These are phyloP conservation scores for Aphrophora alni DNA, from an alignment of 2,888 invertebrate genomes.

Conservation along the genomic window DNA sequence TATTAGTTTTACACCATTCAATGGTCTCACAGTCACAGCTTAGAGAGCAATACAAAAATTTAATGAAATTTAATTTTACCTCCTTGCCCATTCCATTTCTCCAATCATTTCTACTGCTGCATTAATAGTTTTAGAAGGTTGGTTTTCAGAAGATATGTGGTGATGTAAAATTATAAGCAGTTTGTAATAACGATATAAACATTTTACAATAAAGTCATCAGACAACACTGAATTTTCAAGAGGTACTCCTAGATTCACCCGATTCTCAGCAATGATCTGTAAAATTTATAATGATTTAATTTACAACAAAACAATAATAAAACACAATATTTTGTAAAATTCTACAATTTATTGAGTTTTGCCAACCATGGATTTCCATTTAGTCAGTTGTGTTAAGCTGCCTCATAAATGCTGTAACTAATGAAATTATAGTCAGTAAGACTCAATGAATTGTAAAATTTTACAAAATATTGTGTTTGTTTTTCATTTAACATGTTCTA, in stretches of 20 bases:
- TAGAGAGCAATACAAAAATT: too few relatives aligned
- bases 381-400: too few relatives aligned
- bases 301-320: neutral
- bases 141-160: conserved; percentile 23
- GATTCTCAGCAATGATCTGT: conserved; percentile 43
- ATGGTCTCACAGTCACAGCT: too few relatives aligned
- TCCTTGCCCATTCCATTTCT: conserved; percentile 40
- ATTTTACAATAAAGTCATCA: conserved; percentile 43
- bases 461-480: too few relatives aligned
- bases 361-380: too few relatives aligned
- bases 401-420: too few relatives aligned
- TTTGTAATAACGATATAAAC: conserved; percentile 42
- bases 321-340: too few relatives aligned
- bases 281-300: neutral
- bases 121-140: conserved; percentile 46
- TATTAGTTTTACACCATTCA: too few relatives aligned
- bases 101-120: conserved; percentile 30
- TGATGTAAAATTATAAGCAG: conserved; percentile 43
- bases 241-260: conserved; percentile 34
- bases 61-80: conserved; percentile 32
- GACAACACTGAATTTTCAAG: conserved; percentile 37
- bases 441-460: too few relatives aligned
- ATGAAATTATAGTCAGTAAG: too few relatives aligned
- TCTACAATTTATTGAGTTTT: too few relatives aligned
- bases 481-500: too few relatives aligned